These are phyloP conservation scores for Synanceia verrucosa DNA, from an alignment of 2,797 vertebrate genomes.

Conservation along the genomic window DNA sequence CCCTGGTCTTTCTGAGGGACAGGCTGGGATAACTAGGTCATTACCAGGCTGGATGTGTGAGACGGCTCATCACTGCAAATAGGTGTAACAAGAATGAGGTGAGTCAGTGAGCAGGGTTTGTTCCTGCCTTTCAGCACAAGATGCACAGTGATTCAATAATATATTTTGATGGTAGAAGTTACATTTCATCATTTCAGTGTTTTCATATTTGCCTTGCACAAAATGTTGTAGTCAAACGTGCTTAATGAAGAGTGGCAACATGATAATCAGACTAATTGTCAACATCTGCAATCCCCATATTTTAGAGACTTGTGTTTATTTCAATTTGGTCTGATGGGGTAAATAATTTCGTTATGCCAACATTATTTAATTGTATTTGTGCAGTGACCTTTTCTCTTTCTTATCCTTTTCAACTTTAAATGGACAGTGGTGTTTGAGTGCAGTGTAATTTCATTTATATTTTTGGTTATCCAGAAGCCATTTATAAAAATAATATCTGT, in stretches of 20 bases:
- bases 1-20: slow-evolving; percentile 6
- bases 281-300: not conserved
- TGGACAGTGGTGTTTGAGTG: not conserved
- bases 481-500: not conserved
- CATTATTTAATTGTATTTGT: slow-evolving; percentile 27
- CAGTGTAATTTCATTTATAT: not conserved
- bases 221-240: not conserved
- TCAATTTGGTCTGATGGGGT: slow-evolving; percentile 1
- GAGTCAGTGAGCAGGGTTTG: slow-evolving; percentile 11
- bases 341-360: slow-evolving; percentile 6
- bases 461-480: slow-evolving; percentile 5
- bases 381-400: slow-evolving; percentile 28
- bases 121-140: not conserved
- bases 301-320: not conserved
- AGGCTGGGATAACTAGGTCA: slow-evolving; percentile 40
- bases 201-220: not conserved
- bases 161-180: not conserved
- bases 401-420: slow-evolving; percentile 18
- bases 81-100: slow-evolving; percentile 20
- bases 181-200: not conserved
- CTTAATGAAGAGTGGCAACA: not conserved
- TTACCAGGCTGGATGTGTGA: slow-evolving; percentile 41
- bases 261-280: slow-evolving; percentile 18
- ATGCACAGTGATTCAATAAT: not conserved
- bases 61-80: slow-evolving; percentile 26